A percentile compares a stretch with the other conserved stretches of the same genome.
phyloP scores from a whole-genome alignment of 2,113 vertebrate species.

The Enhydra lutris region DNA sequence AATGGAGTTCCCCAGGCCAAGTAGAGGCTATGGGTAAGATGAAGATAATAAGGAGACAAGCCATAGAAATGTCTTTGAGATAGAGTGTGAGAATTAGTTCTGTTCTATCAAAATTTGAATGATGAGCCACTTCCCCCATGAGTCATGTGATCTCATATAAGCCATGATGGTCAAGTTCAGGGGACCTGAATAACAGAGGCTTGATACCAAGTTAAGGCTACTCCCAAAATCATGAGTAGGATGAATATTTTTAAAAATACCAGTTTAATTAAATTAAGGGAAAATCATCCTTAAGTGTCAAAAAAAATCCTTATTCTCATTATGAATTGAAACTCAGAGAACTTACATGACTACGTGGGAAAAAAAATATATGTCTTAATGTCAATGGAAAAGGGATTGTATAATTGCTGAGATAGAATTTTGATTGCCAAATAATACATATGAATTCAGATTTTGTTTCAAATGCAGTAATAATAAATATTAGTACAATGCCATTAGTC shows the following conservation, averaged over 20 bases:
- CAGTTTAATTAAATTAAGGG: not conserved
- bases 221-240: not conserved
- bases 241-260: not conserved
- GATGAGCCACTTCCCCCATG: accelerated
- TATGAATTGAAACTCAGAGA: not conserved
- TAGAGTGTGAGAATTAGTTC: not conserved
- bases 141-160: not conserved
- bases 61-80: not conserved
- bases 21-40: not conserved
- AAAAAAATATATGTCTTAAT: not conserved
- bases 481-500: not conserved
- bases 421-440: not conserved
- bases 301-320: not conserved
- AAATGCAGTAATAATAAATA: not conserved
- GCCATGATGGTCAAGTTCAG: not conserved
- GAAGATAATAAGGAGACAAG: not conserved
- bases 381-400: not conserved
- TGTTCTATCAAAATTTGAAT: not conserved
- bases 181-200: not conserved
- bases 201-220: not conserved
- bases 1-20: not conserved
- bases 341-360: not conserved
- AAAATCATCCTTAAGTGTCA: not conserved
- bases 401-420: not conserved
- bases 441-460: not conserved